Percentiles rank a stretch among this genome's conserved stretches.
These are phyloP conservation scores for Stictocephala bisonia DNA, from an alignment of 2,888 invertebrate genomes.

Conservation along the genomic window DNA sequence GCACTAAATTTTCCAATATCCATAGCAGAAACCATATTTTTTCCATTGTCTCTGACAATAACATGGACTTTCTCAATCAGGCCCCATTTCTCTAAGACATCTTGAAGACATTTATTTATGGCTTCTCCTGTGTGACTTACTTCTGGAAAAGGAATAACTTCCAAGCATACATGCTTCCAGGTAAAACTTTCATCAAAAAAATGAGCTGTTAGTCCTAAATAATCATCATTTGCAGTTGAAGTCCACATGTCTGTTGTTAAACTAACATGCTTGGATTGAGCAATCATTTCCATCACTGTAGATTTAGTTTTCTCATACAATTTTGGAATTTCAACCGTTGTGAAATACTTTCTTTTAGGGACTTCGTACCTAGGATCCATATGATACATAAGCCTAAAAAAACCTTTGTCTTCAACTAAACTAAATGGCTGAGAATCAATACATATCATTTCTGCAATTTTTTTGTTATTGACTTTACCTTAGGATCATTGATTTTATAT, in stretches of 20 bases:
- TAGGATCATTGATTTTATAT: too few species aligned
- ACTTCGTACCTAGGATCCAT: constrained; percentile 12
- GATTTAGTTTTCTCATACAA: constrained; percentile 1
- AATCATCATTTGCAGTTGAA: constrained; percentile 10
- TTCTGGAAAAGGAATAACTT: constrained; percentile 25
- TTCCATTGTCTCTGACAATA: constrained; percentile 11
- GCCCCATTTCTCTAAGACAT: background rate
- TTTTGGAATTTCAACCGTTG: background rate
- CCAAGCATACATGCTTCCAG: constrained; percentile 19
- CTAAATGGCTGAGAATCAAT: too few species aligned
- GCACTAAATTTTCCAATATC: background rate
- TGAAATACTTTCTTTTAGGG: constrained; percentile 21
- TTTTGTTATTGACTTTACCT: too few species aligned
- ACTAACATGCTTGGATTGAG: background rate
- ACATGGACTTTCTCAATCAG: background rate
- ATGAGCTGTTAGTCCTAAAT: background rate
- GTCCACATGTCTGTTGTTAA: constrained; percentile 19
- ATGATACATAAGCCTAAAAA: too few species aligned
- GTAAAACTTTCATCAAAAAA: background rate
- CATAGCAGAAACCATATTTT: constrained; percentile 11
- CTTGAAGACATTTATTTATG: background rate
- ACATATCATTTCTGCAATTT: too few species aligned
- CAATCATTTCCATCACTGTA: background rate
- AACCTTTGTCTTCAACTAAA: too few species aligned
- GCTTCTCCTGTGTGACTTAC: constrained; percentile 1